phyloP scores from a whole-genome alignment of 1,140 invertebrate species.

The Hyles vespertilio region DNA sequence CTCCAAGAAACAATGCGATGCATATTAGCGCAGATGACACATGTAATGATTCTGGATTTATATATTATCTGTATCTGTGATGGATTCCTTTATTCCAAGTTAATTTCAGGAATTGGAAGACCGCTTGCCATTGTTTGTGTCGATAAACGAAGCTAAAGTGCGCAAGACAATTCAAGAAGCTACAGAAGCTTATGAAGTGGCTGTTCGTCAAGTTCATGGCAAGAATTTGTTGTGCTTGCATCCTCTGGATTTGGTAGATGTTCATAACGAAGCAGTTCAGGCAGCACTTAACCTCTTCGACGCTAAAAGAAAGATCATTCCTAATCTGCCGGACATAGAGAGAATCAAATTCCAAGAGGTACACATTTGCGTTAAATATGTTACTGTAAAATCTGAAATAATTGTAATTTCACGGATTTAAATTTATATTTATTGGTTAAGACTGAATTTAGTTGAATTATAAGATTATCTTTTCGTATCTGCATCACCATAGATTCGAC shows the following conservation, averaged over 20 bases:
- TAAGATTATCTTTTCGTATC: too few species aligned
- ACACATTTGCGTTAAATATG: too few species aligned
- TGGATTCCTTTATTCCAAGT: neutral
- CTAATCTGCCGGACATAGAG: neutral
- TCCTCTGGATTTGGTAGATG: neutral
- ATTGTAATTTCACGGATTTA: too few species aligned
- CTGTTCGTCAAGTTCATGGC: neutral
- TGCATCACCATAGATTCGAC: too few species aligned
- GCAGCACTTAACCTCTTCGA: neutral
- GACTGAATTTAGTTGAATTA: too few species aligned
- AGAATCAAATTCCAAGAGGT: slow-evolving; percentile 3
- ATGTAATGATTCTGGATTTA: neutral
- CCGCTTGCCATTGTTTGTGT: neutral
- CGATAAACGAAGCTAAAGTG: slow-evolving; percentile 8
- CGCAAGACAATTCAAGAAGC: neutral
- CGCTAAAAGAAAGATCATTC: neutral
- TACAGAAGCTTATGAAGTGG: neutral
- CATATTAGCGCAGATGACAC: neutral
- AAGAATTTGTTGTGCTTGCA: slow-evolving; percentile 3
- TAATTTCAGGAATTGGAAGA: slow-evolving; percentile 11
- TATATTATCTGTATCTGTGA: neutral
- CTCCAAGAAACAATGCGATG: neutral
- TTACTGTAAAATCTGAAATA: too few species aligned
- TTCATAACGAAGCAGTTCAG: neutral
- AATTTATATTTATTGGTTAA: too few species aligned